Conservation (phyloP, 2,113 vertebrate genomes). For the Balaeniceps rex region DNA sequence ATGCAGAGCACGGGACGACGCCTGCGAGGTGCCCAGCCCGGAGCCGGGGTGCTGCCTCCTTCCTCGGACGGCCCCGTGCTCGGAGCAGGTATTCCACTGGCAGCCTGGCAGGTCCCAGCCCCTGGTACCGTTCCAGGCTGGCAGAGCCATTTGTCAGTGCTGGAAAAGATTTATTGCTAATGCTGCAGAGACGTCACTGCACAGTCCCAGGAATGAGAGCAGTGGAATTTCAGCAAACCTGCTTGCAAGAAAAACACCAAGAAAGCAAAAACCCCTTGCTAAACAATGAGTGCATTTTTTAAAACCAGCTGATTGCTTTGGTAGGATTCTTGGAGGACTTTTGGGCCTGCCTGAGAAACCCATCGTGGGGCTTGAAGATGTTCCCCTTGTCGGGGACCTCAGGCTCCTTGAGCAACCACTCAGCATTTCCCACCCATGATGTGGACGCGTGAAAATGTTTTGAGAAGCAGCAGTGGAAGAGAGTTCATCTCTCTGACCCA, state of each 20-base stretch:
- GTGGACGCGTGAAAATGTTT: neutral
- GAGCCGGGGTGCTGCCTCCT: neutral
- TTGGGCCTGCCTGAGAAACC: neutral
- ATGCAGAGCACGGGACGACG: accelerated
- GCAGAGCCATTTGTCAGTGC: neutral
- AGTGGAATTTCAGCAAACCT: neutral
- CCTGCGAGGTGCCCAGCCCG: neutral
- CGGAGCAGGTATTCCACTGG: neutral
- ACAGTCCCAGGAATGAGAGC: neutral
- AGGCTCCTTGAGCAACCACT: neutral
- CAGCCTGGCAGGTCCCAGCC: neutral
- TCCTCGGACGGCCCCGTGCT: neutral
- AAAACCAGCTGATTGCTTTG: neutral
- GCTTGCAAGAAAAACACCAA: neutral
- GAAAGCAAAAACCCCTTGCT: accelerated
- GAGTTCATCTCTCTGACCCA: neutral
- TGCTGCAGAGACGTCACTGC: neutral
- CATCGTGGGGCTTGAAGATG: neutral
- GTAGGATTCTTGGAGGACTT: neutral
- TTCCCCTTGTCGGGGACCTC: neutral
- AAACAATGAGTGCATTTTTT: neutral
- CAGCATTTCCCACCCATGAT: neutral
- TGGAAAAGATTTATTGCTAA: neutral
- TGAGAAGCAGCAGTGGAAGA: neutral
- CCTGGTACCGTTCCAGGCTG: neutral